Evolutionary conservation across 2,888 invertebrate genomes (phyloP).

Genomic region (Tetrapedia diversipes): DNA sequence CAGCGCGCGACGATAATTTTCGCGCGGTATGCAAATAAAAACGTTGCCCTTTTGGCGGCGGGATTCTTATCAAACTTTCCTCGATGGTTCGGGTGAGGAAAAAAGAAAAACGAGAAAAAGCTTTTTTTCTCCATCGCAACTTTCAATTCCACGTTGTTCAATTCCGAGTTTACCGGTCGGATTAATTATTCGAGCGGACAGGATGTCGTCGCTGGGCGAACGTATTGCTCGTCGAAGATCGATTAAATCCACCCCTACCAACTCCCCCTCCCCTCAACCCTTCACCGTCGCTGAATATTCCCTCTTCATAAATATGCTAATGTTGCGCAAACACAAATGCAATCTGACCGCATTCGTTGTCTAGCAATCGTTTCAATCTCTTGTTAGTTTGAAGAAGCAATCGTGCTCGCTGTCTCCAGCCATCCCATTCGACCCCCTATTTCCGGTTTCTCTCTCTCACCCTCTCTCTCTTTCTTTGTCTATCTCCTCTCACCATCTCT

Average conservation of each 20-base stretch:
- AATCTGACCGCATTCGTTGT: constrained; percentile 42
- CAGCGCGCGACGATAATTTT: neutral
- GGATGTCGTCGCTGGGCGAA: constrained; percentile 21
- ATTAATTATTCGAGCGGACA: constrained; percentile 46
- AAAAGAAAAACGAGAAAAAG: neutral
- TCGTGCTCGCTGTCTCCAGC: constrained; percentile 15
- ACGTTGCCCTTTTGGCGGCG: neutral
- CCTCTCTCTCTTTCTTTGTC: too few relatives aligned
- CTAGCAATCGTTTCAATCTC: constrained; percentile 47
- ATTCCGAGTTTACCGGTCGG: constrained; percentile 34
- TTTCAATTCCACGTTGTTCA: constrained; percentile 26
- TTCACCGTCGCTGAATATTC: constrained; percentile 41
- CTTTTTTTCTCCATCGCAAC: neutral
- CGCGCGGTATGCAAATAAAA: constrained; percentile 8
- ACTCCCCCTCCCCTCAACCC: neutral
- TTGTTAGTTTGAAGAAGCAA: constrained; percentile 52
- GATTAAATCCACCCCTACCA: constrained; percentile 42
- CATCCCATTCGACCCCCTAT: neutral
- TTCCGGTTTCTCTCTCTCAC: neutral
- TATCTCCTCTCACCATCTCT: too few relatives aligned
- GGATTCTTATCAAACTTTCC: constrained; percentile 18
- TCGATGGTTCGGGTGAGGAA: neutral
- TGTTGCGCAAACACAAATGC: constrained; percentile 45
- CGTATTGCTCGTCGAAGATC: constrained; percentile 50
- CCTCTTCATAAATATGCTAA: constrained; percentile 58